These are phyloP conservation scores for Rhagoletis pomonella DNA, from an alignment of 1,140 invertebrate genomes.

Conservation along the genomic window DNA sequence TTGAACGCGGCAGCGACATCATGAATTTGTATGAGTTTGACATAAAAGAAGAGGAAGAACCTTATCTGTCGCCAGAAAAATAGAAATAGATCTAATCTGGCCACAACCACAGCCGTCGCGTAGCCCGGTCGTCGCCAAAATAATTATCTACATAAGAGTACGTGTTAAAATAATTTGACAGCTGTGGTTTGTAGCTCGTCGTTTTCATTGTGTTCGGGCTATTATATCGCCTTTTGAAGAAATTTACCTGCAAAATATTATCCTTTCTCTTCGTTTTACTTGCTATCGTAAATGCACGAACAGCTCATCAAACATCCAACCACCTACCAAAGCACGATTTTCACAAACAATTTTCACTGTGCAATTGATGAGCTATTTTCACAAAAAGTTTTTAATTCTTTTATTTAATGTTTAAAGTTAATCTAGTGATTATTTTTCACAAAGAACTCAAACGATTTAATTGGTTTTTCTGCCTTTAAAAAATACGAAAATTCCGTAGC, in stretches of 20 bases:
- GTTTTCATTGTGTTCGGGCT: no score
- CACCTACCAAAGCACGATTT: conserved; percentile 19
- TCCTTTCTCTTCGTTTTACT: conserved; percentile 14
- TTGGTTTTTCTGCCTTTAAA: conserved; percentile 32
- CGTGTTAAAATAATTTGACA: no score
- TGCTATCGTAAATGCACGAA: neutral
- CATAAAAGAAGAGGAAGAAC: no score
- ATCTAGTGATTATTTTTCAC: neutral
- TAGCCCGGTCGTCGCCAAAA: no score
- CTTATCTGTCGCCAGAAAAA: no score
- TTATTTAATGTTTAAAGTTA: conserved; percentile 31
- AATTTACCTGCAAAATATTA: conserved; percentile 41
- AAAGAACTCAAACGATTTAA: conserved; percentile 7
- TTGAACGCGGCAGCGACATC: no score
- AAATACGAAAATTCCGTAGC: conserved; percentile 34
- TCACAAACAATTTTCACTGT: conserved; percentile 15
- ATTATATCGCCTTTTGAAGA: neutral
- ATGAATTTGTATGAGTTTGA: no score
- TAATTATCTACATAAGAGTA: no score
- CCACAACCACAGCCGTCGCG: no score
- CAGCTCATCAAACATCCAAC: neutral
- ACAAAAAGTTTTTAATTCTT: neutral
- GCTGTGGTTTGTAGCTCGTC: no score
- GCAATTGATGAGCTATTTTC: conserved; percentile 13
- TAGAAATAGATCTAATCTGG: no score